These are phyloP conservation scores for Anas bernieri DNA, from an alignment of 2,797 vertebrate genomes.

Conservation along the genomic window DNA sequence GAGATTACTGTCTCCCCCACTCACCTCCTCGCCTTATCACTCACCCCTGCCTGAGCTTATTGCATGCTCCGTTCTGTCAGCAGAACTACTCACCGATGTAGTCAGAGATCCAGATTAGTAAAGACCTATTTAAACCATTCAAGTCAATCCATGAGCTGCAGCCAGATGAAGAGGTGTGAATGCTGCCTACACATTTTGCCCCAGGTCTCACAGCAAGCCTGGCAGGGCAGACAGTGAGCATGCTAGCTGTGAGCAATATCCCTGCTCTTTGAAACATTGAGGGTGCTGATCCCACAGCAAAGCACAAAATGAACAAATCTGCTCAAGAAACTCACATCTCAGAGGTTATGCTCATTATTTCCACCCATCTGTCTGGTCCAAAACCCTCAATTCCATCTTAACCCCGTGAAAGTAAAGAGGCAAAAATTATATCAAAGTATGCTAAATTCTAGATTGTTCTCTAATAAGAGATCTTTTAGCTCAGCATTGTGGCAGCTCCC, in stretches of 20 bases:
- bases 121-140: not conserved
- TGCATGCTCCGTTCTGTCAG: not conserved
- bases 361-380: not conserved
- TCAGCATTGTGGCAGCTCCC: not conserved
- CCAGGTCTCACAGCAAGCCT: not conserved
- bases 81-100: not conserved
- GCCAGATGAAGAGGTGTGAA: not conserved
- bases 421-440: not conserved
- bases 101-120: not conserved
- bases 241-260: not conserved
- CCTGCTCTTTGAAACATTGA: not conserved
- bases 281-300: not conserved
- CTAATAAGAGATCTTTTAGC: not conserved
- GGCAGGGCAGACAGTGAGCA: not conserved
- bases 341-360: not conserved
- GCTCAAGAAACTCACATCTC: not conserved
- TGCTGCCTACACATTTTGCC: rapidly evolving
- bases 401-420: not conserved
- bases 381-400: not conserved
- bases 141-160: not conserved
- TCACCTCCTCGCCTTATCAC: not conserved
- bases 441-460: not conserved
- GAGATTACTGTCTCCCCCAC: not conserved
- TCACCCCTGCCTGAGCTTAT: not conserved
- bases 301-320: conserved; percentile 4